phyloP scores from a whole-genome alignment of 2,113 vertebrate species.

The Chlamydotis undulata region DNA sequence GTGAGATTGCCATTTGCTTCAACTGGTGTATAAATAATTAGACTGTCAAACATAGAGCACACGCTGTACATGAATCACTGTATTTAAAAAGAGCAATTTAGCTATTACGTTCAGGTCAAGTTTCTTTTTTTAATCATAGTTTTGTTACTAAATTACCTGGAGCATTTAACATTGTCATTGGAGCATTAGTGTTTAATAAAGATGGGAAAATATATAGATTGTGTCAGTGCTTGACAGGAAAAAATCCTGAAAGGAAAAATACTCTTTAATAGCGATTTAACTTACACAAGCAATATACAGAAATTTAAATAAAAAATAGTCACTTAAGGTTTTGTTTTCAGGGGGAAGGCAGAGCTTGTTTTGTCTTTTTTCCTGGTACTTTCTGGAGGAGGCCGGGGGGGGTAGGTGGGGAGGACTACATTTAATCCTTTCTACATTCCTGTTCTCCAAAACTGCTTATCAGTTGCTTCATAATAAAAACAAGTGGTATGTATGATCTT shows the following conservation, averaged over 20 bases:
- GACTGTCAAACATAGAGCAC: neutral
- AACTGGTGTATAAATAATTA: neutral
- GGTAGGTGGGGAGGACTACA: neutral
- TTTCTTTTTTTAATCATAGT: neutral
- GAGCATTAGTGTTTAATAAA: neutral
- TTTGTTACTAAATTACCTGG: neutral
- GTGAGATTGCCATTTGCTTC: neutral
- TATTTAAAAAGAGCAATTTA: neutral
- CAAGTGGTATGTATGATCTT: neutral
- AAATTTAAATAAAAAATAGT: neutral
- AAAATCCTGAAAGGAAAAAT: neutral
- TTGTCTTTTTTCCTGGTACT: neutral
- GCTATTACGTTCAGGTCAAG: neutral
- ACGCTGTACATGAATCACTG: neutral
- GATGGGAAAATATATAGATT: neutral
- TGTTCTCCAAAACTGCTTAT: neutral
- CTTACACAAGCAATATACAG: neutral
- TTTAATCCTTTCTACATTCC: neutral
- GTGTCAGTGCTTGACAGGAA: neutral
- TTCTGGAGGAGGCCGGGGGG: neutral
- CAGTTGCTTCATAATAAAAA: neutral
- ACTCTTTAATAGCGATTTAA: neutral
- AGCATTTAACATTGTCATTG: neutral
- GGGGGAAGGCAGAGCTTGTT: neutral
- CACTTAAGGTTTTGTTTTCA: neutral